Conservation (phyloP, 2,797 vertebrate species). For the Clarias platycephalus region DNA sequence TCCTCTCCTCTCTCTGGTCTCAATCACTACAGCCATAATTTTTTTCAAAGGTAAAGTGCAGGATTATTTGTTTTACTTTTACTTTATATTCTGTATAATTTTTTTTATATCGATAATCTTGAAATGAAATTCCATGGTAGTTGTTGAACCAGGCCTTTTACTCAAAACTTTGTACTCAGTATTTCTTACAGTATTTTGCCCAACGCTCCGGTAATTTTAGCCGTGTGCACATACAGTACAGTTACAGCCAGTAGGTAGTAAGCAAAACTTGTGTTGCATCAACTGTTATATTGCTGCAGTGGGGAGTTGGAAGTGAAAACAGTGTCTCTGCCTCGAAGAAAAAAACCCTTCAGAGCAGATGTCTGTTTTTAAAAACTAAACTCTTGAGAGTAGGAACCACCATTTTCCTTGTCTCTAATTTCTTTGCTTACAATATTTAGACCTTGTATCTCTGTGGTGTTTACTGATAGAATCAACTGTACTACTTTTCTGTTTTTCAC, state of each 20-base stretch:
- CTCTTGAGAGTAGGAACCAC: conserved; percentile 8
- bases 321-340: background rate
- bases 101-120: no score
- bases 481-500: background rate
- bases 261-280: background rate
- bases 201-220: background rate
- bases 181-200: background rate
- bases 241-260: background rate
- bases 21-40: no score
- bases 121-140: no score
- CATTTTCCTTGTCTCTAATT: background rate
- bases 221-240: background rate
- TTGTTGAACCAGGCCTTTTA: background rate
- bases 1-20: no score
- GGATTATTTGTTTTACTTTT: no score
- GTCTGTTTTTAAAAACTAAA: conserved; percentile 8
- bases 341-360: conserved; percentile 12
- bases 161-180: background rate
- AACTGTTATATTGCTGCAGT: background rate
- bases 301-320: conserved; percentile 17
- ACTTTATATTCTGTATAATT: no score
- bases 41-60: no score
- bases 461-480: background rate
- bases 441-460: background rate
- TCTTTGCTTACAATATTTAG: background rate